Conservation (phyloP, 2,888 invertebrate genomes). For the Synanthedon vespiformis region DNA sequence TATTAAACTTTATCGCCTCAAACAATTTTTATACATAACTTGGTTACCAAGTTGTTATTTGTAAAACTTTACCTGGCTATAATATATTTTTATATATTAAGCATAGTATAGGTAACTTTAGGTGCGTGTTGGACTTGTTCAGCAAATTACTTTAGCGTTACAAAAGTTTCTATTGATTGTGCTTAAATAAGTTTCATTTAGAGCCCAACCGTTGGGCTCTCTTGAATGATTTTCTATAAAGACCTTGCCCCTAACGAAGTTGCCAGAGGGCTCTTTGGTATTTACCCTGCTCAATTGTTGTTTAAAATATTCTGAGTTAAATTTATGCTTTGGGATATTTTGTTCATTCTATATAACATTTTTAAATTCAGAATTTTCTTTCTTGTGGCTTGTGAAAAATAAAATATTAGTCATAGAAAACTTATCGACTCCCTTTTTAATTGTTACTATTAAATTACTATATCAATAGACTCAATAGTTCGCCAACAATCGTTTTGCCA, state of each 20-base stretch:
- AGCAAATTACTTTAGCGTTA: not conserved
- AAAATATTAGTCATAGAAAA: no score
- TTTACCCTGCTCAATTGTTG: slow-evolving; percentile 18
- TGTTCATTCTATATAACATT: no score
- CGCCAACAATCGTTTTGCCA: no score
- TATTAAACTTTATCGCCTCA: no score
- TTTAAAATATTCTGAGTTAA: slow-evolving; percentile 6
- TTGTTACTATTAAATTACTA: no score
- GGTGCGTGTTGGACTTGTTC: not conserved
- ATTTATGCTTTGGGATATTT: no score
- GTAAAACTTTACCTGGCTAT: not conserved
- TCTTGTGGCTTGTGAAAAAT: no score
- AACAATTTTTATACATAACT: not conserved
- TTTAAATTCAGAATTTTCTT: no score
- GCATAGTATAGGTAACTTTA: not conserved
- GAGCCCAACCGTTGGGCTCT: slow-evolving; percentile 20
- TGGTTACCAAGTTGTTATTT: not conserved
- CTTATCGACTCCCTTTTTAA: no score
- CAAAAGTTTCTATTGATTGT: not conserved
- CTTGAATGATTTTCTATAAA: slow-evolving; percentile 29
- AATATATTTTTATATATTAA: not conserved
- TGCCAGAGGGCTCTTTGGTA: slow-evolving; percentile 14
- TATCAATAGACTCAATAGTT: no score
- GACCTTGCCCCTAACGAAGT: slow-evolving; percentile 16
- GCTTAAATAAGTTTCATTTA: slow-evolving; percentile 11